Conservation (phyloP, 2,888 invertebrate genomes). For the Neoitamus cyanurus region DNA sequence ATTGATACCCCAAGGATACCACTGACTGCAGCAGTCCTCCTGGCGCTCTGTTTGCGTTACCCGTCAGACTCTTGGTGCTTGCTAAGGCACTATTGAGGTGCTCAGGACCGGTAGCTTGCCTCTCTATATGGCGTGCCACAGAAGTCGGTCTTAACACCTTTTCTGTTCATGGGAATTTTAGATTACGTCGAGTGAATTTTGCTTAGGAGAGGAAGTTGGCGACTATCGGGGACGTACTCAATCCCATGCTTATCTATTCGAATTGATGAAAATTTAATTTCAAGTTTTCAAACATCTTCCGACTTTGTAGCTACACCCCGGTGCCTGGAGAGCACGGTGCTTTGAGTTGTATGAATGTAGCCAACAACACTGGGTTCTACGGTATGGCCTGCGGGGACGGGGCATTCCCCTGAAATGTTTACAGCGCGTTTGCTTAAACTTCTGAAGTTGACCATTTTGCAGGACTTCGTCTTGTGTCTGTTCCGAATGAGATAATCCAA, state of each 20-base stretch:
- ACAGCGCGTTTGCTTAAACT: conserved; percentile 46
- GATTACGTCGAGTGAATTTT: not conserved
- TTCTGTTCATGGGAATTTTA: conserved; percentile 24
- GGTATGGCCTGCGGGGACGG: not conserved
- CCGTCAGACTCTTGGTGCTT: not conserved
- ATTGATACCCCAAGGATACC: conserved; percentile 36
- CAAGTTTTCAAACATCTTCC: conserved; percentile 46
- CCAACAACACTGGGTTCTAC: not conserved
- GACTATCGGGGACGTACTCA: not conserved
- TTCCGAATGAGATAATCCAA: conserved; percentile 43
- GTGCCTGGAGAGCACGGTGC: not conserved
- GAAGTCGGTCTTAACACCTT: conserved; percentile 23
- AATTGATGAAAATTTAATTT: conserved; percentile 51
- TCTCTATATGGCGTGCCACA: conserved; percentile 18
- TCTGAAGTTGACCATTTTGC: conserved; percentile 48
- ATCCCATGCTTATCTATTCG: conserved; percentile 40
- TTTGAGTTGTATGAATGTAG: not conserved
- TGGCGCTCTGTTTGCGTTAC: not conserved
- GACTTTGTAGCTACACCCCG: not conserved
- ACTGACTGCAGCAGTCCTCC: not conserved
- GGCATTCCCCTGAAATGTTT: conserved; percentile 41
- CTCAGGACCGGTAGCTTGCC: not conserved
- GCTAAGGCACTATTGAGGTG: not conserved
- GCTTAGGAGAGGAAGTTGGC: not conserved
- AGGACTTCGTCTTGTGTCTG: conserved; percentile 44